Percentiles rank a stretch among this genome's conserved stretches.
phyloP scores from a whole-genome alignment of 2,113 vertebrate species.

The Nipponia nippon region DNA sequence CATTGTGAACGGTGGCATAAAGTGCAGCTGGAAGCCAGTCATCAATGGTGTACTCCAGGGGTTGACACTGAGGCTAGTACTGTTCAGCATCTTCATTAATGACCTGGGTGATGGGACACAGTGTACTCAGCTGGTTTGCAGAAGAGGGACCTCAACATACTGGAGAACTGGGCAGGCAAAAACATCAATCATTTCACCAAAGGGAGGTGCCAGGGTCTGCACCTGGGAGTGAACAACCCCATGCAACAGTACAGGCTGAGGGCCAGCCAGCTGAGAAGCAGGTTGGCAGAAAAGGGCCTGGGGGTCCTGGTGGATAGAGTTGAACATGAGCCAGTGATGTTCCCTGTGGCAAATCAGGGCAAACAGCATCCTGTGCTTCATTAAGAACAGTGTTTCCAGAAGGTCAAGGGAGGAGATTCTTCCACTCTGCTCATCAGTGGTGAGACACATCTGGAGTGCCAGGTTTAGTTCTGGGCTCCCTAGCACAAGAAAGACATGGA shows the following conservation, averaged over 20 bases:
- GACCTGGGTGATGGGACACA: background rate
- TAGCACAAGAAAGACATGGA: background rate
- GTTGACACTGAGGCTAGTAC: background rate
- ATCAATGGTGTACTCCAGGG: background rate
- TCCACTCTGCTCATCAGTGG: background rate
- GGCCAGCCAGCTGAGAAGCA: background rate
- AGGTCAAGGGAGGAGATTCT: background rate
- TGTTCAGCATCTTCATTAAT: background rate
- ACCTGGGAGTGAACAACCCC: background rate
- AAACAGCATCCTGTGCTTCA: background rate
- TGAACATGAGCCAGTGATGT: background rate
- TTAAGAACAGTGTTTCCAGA: background rate
- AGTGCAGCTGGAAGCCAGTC: background rate
- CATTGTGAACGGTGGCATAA: background rate
- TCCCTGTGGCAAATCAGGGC: background rate
- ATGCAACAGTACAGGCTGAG: background rate
- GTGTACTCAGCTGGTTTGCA: background rate
- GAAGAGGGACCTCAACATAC: background rate
- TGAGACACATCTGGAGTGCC: background rate
- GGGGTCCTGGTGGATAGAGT: background rate
- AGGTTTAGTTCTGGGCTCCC: background rate
- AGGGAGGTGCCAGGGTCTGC: background rate
- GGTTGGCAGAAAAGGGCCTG: background rate
- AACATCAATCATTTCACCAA: background rate
- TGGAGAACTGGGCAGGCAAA: background rate